Percentiles rank a stretch among this genome's conserved stretches.
Evolutionary conservation across 2,797 vertebrate species (phyloP).

Genomic region (Micropoecilia bifurca): DNA sequence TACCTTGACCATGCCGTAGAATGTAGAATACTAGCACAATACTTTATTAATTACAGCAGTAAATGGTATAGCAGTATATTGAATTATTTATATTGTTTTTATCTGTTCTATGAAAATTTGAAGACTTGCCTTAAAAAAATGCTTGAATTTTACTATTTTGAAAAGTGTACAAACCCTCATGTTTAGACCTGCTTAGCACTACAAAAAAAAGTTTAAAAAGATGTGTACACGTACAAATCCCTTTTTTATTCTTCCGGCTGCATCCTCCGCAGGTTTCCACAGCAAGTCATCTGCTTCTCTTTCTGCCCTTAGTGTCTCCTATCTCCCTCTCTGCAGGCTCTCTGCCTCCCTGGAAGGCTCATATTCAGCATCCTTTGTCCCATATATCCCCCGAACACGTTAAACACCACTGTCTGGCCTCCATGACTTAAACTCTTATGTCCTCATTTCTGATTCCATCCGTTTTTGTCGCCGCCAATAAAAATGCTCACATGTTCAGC

Average conservation of each 20-base stretch:
- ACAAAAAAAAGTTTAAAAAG: neutral
- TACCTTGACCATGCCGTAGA: no score
- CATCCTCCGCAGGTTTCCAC: neutral
- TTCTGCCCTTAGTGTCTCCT: neutral
- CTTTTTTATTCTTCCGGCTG: neutral
- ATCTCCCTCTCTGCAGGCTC: neutral
- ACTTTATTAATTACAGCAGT: no score
- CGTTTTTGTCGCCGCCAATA: neutral
- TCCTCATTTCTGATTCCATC: neutral
- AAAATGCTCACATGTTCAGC: neutral
- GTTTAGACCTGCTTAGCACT: neutral
- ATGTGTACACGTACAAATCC: neutral
- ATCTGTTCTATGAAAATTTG: no score
- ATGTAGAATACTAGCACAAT: no score
- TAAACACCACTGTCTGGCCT: neutral
- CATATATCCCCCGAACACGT: neutral
- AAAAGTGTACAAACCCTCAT: neutral
- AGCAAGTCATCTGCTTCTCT: slow-evolving; percentile 1
- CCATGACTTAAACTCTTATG: neutral
- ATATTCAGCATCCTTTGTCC: neutral
- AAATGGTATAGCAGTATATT: no score
- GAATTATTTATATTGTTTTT: no score
- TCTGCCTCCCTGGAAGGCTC: neutral
- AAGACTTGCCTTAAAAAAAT: no score
- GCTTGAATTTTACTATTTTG: no score